Base-by-base conservation (phyloP, 1,140 invertebrate species). In the Ceratoteleas bidentatus region DNA sequence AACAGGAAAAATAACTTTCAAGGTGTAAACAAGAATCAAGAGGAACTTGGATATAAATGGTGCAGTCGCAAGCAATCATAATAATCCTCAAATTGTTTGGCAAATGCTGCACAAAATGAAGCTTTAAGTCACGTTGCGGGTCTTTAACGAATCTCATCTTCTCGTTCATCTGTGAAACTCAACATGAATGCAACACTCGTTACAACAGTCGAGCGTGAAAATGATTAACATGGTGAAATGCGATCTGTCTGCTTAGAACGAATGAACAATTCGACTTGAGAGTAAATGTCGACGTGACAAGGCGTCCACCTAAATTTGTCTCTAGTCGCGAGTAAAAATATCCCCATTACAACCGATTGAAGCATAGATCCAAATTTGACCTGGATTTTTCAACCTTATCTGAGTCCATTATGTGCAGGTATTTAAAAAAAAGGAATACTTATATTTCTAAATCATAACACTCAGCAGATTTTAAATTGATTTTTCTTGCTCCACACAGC, bases 201-300 rank as follows among this genome's bases (percentile, higher is more conserved):
- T 38, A 57, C 64, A 75, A 66, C 61, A 75, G 68, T 47, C 62
- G 54, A 61, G 38, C 66, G 47, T 68, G 62, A 76, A 76, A 76
- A 76, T 76, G 73, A 49, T 68, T 76, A 68, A 50, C 61, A 16
- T 60, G 68, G 56, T 61, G 32, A 68, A 60, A 43, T 60, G 52
- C 33, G 57, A 58, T 57, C 53, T 64, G 43, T 74, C 54, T 75
- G 61, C 54, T 60, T 65, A 53, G 61, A 66, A 60, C 72, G 45
- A 75, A 66, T 45, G 50, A 73, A 54, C 11, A 9, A 38, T 49
- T 57, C n/a, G 43, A 36, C 33, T 45, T 7, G 6, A 36, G 34
- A 66, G 56, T 38, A 66, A 53, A 64, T 40, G 34, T 64, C 34
- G 53, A 64, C 53, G 52, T n/a, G n/a, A n/a, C n/a, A 32, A 64